Evolutionary conservation across 2,888 invertebrate genomes (phyloP), one percentile per base, ranked within the genome.

Genomic region (Helobdella robusta): DNA sequence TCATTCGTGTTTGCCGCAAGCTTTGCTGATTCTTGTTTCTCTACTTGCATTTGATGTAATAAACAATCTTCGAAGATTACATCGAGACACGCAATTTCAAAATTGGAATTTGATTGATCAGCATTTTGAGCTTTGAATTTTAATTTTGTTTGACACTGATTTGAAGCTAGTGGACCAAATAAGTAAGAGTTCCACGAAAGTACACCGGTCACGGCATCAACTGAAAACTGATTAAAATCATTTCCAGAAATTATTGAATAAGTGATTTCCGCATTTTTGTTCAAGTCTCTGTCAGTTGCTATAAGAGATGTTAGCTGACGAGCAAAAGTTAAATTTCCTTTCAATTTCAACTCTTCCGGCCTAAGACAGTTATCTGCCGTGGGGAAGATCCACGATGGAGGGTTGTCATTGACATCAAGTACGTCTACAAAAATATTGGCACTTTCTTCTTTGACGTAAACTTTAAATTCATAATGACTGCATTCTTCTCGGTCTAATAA

Each of bases 401-500:
- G 32, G 34, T 66, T 63, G 46, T 66, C 66, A 40, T 66, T 66
- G 15, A 46, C 25, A 28, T 66, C 66, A 5, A n/a, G 50, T 8
- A 66, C 32, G 20, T 54, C 35, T 18, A 66, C 35, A 30, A 28
- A 64, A n/a, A 66, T 48, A 25, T 25, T 66, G 8, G 52, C 18
- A 15, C 61, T 32, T 3, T 66, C 62, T 35, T 66, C 56, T 2
- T 23, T 20, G 8, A 56, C 66, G 20, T 50, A 48, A 8, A 63
- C 66, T n/a, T 44, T 63, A 36, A 66, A 54, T 15, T 66, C 52
- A 23, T 63, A 66, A n/a, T 62, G 23, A 15, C 23, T 35, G 62
- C 63, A 34, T 18, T 20, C 18, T 54, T 66, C 66, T 40, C 66
- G 23, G 23, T 66, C 66, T 18, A 66, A 23, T 2, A 30, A 25